Conservation (phyloP, 2,113 vertebrate species). For the Zosterops pallidus region DNA sequence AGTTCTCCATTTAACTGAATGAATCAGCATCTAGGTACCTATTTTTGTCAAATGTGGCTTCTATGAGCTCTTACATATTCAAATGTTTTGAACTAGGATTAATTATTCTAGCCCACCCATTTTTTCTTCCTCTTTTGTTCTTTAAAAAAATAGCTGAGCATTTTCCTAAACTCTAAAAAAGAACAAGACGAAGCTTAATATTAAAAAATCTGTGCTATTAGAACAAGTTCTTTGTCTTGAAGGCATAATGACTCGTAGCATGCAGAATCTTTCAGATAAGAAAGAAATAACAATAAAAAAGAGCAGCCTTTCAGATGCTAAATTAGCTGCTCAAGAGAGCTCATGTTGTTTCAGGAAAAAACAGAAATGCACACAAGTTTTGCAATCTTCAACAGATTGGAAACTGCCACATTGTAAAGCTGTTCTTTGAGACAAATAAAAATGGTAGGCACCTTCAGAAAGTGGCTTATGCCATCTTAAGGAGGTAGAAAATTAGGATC, state of each 20-base stretch:
- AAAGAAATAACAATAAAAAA: not conserved
- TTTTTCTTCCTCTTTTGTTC: slow-evolving; percentile 1
- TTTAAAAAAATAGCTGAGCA: not conserved
- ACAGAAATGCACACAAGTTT: not conserved
- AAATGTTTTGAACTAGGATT: not conserved
- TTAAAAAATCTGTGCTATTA: not conserved
- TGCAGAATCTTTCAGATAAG: not conserved
- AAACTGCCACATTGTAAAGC: not conserved
- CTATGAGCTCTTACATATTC: not conserved
- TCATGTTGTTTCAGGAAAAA: not conserved
- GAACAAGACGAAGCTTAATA: not conserved
- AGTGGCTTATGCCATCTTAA: not conserved
- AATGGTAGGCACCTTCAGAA: not conserved
- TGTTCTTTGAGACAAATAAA: not conserved
- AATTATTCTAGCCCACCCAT: not conserved
- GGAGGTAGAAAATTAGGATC: not conserved
- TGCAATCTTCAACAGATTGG: not conserved
- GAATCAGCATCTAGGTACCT: not conserved
- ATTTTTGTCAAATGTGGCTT: not conserved
- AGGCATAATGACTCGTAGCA: not conserved
- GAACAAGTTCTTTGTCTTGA: not conserved
- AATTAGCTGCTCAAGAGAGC: not conserved
- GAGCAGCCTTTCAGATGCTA: not conserved
- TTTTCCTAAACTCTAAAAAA: not conserved
- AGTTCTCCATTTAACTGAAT: not conserved